These are phyloP conservation scores for Isurus oxyrinchus DNA, from an alignment of 2,113 vertebrate species.

Conservation along the genomic window DNA sequence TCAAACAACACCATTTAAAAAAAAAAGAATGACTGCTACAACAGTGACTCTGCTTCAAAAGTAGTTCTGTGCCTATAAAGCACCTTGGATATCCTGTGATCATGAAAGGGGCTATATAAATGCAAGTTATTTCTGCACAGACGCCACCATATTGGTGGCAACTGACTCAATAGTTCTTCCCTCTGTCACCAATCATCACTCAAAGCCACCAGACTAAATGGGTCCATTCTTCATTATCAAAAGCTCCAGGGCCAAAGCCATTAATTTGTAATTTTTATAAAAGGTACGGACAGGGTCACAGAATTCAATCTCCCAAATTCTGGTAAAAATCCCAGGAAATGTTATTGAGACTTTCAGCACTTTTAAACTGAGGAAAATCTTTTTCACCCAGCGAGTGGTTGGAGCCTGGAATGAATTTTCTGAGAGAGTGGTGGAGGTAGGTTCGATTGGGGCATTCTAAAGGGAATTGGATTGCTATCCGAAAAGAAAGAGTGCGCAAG, in stretches of 20 bases:
- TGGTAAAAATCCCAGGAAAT: neutral
- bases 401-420: too few species aligned
- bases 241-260: neutral
- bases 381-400: too few species aligned
- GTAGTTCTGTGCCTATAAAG: neutral
- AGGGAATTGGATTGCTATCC: too few species aligned
- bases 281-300: neutral
- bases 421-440: too few species aligned
- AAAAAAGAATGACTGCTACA: too few species aligned
- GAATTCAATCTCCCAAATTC: neutral
- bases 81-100: neutral
- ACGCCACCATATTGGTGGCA: neutral
- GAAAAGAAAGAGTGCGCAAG: too few species aligned
- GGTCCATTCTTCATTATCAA: neutral
- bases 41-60: neutral
- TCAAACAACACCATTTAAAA: too few species aligned
- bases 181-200: neutral
- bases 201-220: neutral
- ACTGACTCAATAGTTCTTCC: neutral
- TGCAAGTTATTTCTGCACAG: neutral
- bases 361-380: neutral
- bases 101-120: neutral
- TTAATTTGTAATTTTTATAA: neutral
- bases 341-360: neutral
- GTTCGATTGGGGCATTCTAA: too few species aligned